Conservation (phyloP, 2,113 vertebrate species). For the Anser brachyrhynchus region DNA sequence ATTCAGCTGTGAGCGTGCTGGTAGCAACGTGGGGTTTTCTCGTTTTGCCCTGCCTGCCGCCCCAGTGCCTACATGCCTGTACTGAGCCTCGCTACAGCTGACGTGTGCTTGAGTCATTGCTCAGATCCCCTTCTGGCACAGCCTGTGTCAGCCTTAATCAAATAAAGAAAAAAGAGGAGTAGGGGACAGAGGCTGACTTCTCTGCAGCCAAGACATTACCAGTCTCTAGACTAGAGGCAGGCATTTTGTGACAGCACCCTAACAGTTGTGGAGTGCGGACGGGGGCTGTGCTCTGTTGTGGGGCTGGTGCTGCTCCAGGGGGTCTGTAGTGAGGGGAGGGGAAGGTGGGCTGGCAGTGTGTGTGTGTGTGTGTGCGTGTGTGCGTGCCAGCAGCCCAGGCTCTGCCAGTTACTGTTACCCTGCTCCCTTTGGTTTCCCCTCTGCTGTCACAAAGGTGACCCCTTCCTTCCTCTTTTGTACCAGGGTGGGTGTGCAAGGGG, state of each 20-base stretch:
- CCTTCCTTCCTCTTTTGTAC: neutral
- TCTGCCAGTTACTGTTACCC: neutral
- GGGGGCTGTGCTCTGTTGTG: neutral
- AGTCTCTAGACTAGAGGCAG: neutral
- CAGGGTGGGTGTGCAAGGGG: neutral
- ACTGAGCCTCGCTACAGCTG: neutral
- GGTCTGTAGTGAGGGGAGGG: neutral
- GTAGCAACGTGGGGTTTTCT: neutral
- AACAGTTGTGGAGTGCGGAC: no score
- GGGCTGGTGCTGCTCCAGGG: neutral
- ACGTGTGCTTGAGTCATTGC: conserved; percentile 27
- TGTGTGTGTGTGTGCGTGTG: no score
- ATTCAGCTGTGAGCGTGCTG: neutral
- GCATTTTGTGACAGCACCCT: neutral
- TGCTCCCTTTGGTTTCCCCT: neutral
- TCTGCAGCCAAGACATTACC: neutral
- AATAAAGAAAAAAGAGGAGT: neutral
- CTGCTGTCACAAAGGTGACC: neutral
- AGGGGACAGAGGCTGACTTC: neutral
- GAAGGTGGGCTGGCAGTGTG: neutral
- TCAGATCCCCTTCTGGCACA: neutral
- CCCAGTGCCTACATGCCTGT: neutral
- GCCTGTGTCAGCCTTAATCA: neutral
- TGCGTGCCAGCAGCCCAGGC: neutral
- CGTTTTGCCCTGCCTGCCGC: neutral